Evolutionary conservation across 2,888 invertebrate genomes (phyloP), one percentile per base, ranked within the genome.

Genomic region (Hydriomena furcata): DNA sequence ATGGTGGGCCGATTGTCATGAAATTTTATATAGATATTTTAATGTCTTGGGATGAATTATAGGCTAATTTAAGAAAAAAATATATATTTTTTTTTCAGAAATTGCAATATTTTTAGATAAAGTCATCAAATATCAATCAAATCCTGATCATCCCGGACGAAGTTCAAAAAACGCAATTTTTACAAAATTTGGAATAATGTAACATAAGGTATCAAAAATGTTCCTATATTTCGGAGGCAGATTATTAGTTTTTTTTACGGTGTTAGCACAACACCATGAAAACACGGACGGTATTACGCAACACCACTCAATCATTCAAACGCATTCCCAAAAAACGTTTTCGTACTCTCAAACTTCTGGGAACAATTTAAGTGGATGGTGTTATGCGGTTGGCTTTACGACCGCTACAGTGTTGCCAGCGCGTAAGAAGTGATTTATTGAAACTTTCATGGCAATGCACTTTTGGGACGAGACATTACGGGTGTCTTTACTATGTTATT

Each of bases 351-450:
- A 30, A 38, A 54, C 32, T 63, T 61, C 59, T 48, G 25, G 42
- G 61, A 58, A 60, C 56, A 60, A 62, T 62, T 61, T 60, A 53
- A 52, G 41, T 45, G 55, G 52, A 58, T 52, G 58, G 58, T 52
- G 58, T 41, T 52, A 52, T 56, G 59, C 51, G 55, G 54, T 53
- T 47, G 46, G 34, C 31, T 64, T 66, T 69, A 73, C 68, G 66
- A 61, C 35, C 25, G 66, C 80, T 76, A 74, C 74, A 75, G 36
- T 69, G 74, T 74, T 64, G 72, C 53, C 51, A 51, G 54, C 60
- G 60, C 25, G 44, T 47, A 54, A 50, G 45, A 48, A 34, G 42
- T 61, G 61, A 63, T 63, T 63, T 63, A 61, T 63, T 55, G 47
- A 40, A 50, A 52, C 49, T 47, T 55, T 55, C 57, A 57, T 59